Evolutionary conservation across 1,140 invertebrate genomes (phyloP), one percentile per base, ranked within the genome.

Genomic region (Bombus superbus): DNA sequence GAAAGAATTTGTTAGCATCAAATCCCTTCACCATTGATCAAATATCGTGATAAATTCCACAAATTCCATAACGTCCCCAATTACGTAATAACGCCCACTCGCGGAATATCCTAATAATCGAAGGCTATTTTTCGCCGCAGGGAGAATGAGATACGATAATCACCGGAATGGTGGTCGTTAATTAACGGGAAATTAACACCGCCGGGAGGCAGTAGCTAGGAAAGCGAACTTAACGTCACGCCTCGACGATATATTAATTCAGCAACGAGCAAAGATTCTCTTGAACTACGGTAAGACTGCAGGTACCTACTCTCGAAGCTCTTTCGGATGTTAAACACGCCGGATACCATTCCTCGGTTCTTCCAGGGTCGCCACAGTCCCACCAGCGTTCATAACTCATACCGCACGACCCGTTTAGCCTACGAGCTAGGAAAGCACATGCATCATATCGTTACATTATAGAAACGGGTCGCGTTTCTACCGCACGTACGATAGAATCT

Each of bases 381-480:
- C 90, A 83, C 84, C 82, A 75, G 73, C 86, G 47, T 88, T 85
- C 85, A 84, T 92, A 90, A 92, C 75, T 90, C 83, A 91, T 81
- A n/a, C 75, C 82, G 15, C 13, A 15, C 57, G 81, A 75, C 86
- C 85, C 77, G 47, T 77, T 87, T 76, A 74, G 69, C 66, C 86
- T 64, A 66, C 42, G 71, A 74, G 66, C 74, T 68, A 76, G 57
- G 53, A 90, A 59, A 64, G 81, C 75, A 69, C 88, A 88, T 92
- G 91, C 87, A 90, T 93, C 92, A 91, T 83, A 81, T 88, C 86
- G 73, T 79, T 90, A 84, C 89, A 91, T 92, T 93, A 91, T 90
- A 90, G 76, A 92, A 89, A 81, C 92, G 74, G 53, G 77, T 93
- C 90, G 89, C 90, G 88, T 90, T 90, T 86, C 81, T 86, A 88